Conservation (phyloP, 1,140 invertebrate species). For the Meloidogyne floridensis region DNA sequence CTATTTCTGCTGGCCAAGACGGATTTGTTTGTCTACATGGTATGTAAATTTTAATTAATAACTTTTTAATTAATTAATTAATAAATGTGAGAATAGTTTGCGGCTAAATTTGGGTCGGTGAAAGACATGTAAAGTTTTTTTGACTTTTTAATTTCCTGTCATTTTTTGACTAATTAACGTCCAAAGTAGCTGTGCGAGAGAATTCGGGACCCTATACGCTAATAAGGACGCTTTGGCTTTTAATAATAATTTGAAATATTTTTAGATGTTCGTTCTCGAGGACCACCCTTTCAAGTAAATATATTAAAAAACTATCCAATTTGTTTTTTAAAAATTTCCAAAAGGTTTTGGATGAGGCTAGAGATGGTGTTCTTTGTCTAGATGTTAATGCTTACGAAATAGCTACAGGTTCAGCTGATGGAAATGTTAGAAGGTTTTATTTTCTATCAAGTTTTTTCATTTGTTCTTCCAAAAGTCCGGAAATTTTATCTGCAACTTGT, state of each 20-base stretch:
- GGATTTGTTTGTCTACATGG: conserved; percentile 42
- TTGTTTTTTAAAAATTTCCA: not conserved
- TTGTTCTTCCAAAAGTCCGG: too few relatives aligned
- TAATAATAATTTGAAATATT: not conserved
- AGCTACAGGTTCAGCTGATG: conserved; percentile 50
- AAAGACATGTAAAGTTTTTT: too few relatives aligned
- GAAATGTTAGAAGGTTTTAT: conserved; percentile 25
- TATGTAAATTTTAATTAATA: not conserved
- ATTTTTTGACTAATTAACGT: too few relatives aligned
- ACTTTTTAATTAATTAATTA: too few relatives aligned
- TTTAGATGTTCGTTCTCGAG: conserved; percentile 44
- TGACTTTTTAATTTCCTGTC: too few relatives aligned
- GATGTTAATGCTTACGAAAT: conserved; percentile 46
- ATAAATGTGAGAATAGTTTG: too few relatives aligned
- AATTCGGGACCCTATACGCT: too few relatives aligned
- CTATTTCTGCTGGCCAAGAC: conserved; percentile 51
- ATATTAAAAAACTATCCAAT: not conserved
- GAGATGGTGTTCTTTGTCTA: conserved; percentile 46
- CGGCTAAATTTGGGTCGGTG: too few relatives aligned
- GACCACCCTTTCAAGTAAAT: conserved; percentile 49
- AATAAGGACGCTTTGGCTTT: too few relatives aligned
- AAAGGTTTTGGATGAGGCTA: conserved; percentile 51
- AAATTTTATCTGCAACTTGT: too few relatives aligned
- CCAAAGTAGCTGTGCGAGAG: too few relatives aligned
- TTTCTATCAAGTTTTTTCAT: not conserved